Evolutionary conservation across 2,888 invertebrate genomes (phyloP), one percentile per base, ranked within the genome.

Genomic region (Pterostichus madidus): DNA sequence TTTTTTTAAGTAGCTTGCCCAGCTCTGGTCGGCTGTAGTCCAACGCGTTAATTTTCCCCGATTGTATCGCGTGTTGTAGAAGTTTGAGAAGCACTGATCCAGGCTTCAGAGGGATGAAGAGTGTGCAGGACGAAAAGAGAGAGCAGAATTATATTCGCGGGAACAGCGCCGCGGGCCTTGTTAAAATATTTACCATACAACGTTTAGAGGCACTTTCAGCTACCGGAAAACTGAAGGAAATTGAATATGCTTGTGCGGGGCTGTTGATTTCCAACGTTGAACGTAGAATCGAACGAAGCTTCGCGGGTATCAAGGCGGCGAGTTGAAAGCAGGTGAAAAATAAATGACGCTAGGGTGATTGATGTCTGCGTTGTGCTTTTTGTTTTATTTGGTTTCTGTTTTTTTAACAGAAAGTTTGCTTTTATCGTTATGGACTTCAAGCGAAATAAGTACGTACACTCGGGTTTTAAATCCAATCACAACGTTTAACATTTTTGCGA

Each of bases 171-270:
- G 5, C 35, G 31, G 81, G 81, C 81, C 15, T 75, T 81, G 81
- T 81, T 81, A 81, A 81, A 75, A 81, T 81, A 81, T 81, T 81
- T 81, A 81, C 81, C 75, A 75, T 81, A 81, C 81, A 68, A 59
- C 75, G 73, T 81, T 81, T 81, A 81, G 17, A 81, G 75, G 75
- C 81, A 81, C 75, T 81, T 81, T 75, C 81, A 59, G 75, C 75
- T 59, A 75, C 75, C 75, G 81, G 81, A 75, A 81, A 81, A 81
- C 81, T 81, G 59, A 73, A 81, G 75, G 75, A 81, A 75, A 81
- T 81, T 61, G 81, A 73, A 81, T 81, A 81, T 81, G 75, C 71
- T 75, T 80, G 80, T 61, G 81, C 44, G 44, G 80, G 35, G 32
- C 39, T 39, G 3, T 8, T 39, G 39, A 39, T 39, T 39, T 39